Evolutionary conservation across 2,797 vertebrate species (phyloP), one percentile per base, ranked within the genome.

Genomic region (Tragelaphus oryx): DNA sequence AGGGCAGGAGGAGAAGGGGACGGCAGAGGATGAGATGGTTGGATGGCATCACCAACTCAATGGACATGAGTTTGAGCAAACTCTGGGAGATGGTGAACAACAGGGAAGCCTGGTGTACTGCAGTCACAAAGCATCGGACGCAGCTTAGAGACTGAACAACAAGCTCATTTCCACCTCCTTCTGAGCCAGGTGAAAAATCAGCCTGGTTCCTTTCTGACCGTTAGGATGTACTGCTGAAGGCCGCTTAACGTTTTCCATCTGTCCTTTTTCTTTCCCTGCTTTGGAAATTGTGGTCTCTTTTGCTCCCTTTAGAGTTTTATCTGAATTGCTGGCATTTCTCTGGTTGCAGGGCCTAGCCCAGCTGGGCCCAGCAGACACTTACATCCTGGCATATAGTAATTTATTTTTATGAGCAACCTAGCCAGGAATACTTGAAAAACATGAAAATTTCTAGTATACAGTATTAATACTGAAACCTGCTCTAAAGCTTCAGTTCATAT

Each of bases 71-170:
- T 41, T 6, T 13, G 68, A 71, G 68, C 68, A 71, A 41, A 4
- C 22, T 71, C 37, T 71, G 22, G 68, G 68, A 71, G 68, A 41
- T 41, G 37, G 3, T 71, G 37, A 71, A 71, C 0, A 3, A 12
- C 37, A 71, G 22, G 6, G 37, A 41, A 13, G 68, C 68, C 68
- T 71, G 68, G 22, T 13, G 3, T 41, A 6, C 37, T 71, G 22
- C 68, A 71, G 68, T 26, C 3, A 0, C 68, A 74, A 44, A 74
- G 20, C 0, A 0, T 44, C 2, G 0, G 22, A 44, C 2, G 1
- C 22, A 6, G 2, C 37, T 13, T 74, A 74, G 22, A 13, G 22
- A 26, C 6, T 44, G 37, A 26, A 74, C 10, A 71, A 68, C 68
- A 41, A 24, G 20, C 22, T 74, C 22, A 4, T 44, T 44, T 26